phyloP scores from a whole-genome alignment of 2,888 invertebrate species.

The Agrochola litura region DNA sequence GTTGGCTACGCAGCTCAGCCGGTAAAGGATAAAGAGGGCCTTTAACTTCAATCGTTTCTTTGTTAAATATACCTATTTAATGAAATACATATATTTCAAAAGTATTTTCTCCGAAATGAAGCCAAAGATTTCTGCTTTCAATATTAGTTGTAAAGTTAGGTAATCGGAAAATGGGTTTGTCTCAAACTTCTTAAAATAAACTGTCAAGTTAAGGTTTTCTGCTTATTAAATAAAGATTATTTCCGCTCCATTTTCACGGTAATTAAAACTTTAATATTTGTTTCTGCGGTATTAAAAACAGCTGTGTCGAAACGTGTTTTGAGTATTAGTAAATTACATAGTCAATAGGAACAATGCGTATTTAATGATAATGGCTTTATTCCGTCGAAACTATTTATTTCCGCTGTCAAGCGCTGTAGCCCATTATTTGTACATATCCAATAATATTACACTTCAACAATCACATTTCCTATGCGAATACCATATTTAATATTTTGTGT shows the following conservation, averaged over 20 bases:
- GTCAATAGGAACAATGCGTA: background rate
- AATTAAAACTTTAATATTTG: slow-evolving; percentile 11
- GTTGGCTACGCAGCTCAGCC: slow-evolving; percentile 32
- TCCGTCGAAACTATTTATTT: background rate
- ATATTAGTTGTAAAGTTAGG: slow-evolving; percentile 52
- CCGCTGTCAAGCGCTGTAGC: slow-evolving; percentile 2
- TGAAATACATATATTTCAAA: slow-evolving; percentile 6
- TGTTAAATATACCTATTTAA: slow-evolving; percentile 27
- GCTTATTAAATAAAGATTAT: slow-evolving; percentile 20
- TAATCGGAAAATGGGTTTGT: slow-evolving; percentile 55
- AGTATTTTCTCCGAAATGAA: background rate
- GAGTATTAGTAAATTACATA: background rate
- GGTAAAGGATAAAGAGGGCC: slow-evolving; percentile 39
- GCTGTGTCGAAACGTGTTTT: background rate
- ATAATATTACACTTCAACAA: slow-evolving; percentile 8
- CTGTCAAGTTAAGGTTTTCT: slow-evolving; percentile 31
- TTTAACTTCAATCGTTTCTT: slow-evolving; percentile 34
- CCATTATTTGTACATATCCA: background rate
- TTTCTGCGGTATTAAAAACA: slow-evolving; percentile 3
- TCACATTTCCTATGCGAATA: slow-evolving; percentile 11
- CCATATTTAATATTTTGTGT: slow-evolving; percentile 20
- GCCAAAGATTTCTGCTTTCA: slow-evolving; percentile 44
- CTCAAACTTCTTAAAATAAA: slow-evolving; percentile 41
- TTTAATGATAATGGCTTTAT: background rate
- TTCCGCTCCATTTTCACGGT: slow-evolving; percentile 19